These are phyloP conservation scores for Podarcis siculus DNA, from an alignment of 2,797 vertebrate genomes.

Conservation along the genomic window DNA sequence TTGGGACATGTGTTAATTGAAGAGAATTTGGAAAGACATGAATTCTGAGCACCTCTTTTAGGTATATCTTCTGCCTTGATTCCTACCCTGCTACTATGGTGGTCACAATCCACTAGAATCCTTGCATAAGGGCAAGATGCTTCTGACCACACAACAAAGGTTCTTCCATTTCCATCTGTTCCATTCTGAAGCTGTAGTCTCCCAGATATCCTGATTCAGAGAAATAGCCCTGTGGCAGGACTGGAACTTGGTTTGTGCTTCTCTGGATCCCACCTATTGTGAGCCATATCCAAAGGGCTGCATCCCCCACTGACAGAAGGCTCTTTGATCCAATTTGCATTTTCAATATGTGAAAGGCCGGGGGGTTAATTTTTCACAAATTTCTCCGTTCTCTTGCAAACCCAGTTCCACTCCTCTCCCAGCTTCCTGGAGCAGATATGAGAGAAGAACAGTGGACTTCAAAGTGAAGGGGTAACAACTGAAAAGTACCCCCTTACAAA, in stretches of 20 bases:
- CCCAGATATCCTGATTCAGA: neutral
- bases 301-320: neutral
- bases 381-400: neutral
- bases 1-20: neutral
- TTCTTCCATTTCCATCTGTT: neutral
- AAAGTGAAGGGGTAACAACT: too few species aligned
- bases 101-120: too few species aligned
- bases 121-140: neutral
- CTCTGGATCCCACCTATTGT: neutral
- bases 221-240: rapidly evolving
- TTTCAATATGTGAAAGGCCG: neutral
- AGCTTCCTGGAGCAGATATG: neutral
- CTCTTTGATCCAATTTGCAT: neutral
- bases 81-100: neutral
- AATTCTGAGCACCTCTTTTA: neutral
- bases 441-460: too few species aligned
- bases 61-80: neutral
- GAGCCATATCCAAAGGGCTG: neutral
- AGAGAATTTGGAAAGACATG: neutral
- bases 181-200: neutral
- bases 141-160: neutral
- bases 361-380: neutral
- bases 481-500: too few species aligned
- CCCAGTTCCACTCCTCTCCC: neutral
- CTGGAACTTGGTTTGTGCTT: neutral